Conservation (phyloP, 2,888 invertebrate species). For the Agrotis clavis region DNA sequence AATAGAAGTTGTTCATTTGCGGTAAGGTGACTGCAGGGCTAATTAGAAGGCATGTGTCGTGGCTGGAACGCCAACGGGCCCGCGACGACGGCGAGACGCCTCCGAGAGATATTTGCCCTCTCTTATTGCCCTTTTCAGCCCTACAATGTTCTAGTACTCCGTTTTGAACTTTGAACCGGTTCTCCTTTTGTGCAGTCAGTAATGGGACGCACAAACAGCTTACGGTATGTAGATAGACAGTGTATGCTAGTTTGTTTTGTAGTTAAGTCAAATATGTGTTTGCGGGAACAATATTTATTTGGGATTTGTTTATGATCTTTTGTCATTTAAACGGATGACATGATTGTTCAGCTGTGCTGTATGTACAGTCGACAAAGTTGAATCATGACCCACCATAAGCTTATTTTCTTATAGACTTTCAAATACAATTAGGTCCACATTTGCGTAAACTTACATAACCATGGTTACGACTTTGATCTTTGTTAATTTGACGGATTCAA, state of each 20-base stretch:
- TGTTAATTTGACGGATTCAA: too few relatives aligned
- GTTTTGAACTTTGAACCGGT: constrained; percentile 55
- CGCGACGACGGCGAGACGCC: constrained; percentile 56
- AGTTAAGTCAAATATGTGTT: constrained; percentile 29
- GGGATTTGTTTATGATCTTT: constrained; percentile 19
- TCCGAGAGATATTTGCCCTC: constrained; percentile 65
- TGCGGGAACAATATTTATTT: constrained; percentile 29
- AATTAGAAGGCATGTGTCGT: constrained; percentile 77
- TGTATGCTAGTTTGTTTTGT: constrained; percentile 31
- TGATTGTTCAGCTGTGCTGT: constrained; percentile 4
- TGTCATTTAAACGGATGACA: not conserved
- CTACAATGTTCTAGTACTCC: constrained; percentile 53
- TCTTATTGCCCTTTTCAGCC: constrained; percentile 72
- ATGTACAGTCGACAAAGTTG: too few relatives aligned
- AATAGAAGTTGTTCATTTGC: constrained; percentile 40
- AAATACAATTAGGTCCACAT: too few relatives aligned
- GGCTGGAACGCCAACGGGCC: constrained; percentile 58
- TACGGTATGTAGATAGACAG: constrained; percentile 3
- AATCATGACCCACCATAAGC: too few relatives aligned
- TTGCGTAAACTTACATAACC: too few relatives aligned
- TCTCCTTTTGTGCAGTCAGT: constrained; percentile 51
- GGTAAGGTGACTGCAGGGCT: constrained; percentile 67
- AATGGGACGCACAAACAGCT: constrained; percentile 47
- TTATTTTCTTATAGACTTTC: too few relatives aligned
- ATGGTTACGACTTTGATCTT: too few relatives aligned